phyloP scores from a whole-genome alignment of 2,888 invertebrate genomes.

The Marasmarcha lunaedactyla region DNA sequence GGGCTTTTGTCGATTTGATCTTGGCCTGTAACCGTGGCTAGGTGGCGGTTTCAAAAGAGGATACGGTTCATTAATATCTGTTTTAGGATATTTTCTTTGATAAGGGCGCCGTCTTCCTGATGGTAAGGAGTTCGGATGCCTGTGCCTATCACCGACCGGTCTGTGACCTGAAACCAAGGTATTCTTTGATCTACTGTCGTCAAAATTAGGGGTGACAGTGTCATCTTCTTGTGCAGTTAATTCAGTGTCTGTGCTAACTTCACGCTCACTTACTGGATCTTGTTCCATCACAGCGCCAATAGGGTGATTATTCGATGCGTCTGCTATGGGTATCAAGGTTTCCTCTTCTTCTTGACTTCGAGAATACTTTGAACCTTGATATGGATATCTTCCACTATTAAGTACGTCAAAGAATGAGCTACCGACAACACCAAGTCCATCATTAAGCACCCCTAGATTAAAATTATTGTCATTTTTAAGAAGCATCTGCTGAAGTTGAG shows the following conservation, averaged over 20 bases:
- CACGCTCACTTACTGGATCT: constrained; percentile 34
- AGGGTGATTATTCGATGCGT: constrained; percentile 48
- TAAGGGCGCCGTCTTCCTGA: constrained; percentile 32
- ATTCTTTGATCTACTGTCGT: constrained; percentile 34
- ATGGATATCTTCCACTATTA: constrained; percentile 40
- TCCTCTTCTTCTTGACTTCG: constrained; percentile 62
- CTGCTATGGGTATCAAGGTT: constrained; percentile 49
- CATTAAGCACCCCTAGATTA: constrained; percentile 25
- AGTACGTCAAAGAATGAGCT: constrained; percentile 47
- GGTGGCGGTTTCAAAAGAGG: constrained; percentile 58
- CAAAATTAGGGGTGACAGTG: constrained; percentile 23
- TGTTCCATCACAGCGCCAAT: constrained; percentile 63
- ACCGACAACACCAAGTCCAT: constrained; percentile 31
- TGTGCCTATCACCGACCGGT: constrained; percentile 29
- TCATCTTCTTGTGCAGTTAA: constrained; percentile 35
- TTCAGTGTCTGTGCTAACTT: constrained; percentile 30
- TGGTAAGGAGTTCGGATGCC: constrained; percentile 35
- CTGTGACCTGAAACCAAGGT: constrained; percentile 26
- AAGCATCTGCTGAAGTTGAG: constrained; percentile 42
- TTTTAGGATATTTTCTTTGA: constrained; percentile 44
- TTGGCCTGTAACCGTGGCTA: constrained; percentile 28
- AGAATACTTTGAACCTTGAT: constrained; percentile 56
- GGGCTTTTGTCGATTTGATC: constrained; percentile 24
- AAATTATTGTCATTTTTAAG: constrained; percentile 44
- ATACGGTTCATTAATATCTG: constrained; percentile 44